Conservation (phyloP, 2,888 invertebrate species). For the Troides helena region DNA sequence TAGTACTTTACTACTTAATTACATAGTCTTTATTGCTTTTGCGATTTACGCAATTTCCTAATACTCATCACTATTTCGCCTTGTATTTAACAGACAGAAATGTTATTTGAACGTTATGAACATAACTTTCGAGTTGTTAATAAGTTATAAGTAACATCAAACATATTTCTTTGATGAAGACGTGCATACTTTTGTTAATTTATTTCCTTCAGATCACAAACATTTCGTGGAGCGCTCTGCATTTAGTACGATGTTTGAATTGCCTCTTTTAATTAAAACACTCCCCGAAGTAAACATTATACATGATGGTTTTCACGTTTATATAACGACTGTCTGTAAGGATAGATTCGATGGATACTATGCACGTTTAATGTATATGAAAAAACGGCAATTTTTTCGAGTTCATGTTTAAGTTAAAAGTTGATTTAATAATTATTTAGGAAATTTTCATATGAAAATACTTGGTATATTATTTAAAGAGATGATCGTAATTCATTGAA, state of each 20-base stretch:
- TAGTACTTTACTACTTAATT: too few species aligned
- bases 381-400: too few species aligned
- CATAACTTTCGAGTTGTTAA: not conserved
- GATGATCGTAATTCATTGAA: too few species aligned
- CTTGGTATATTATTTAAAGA: too few species aligned
- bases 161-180: conserved; percentile 1
- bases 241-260: conserved; percentile 1
- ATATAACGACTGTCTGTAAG: not conserved
- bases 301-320: too few species aligned
- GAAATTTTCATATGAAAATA: too few species aligned
- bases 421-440: too few species aligned
- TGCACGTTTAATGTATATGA: too few species aligned
- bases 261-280: not conserved
- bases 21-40: too few species aligned
- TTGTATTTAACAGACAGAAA: not conserved
- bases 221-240: not conserved
- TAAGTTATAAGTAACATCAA: not conserved
- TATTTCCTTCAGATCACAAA: not conserved
- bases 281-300: not conserved
- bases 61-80: too few species aligned
- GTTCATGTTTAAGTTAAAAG: too few species aligned
- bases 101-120: not conserved
- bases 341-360: not conserved
- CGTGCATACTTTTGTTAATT: not conserved
- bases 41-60: too few species aligned